Conservation (phyloP, 2,797 vertebrate species). For the Notolabrus celidotus region DNA sequence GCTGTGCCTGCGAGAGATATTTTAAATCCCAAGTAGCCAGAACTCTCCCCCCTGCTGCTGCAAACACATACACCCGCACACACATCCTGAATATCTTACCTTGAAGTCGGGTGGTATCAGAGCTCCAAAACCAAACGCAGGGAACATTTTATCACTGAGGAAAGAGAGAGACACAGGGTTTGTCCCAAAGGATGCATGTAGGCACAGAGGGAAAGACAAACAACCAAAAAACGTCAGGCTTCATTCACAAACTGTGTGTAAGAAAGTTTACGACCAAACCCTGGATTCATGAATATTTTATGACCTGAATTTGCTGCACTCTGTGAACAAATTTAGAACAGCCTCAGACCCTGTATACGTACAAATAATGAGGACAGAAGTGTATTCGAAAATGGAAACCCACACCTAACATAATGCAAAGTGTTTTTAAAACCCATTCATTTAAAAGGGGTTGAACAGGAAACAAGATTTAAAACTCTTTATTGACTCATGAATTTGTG, state of each 20-base stretch:
- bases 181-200: background rate
- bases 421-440: background rate
- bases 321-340: background rate
- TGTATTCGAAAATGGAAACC: background rate
- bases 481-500: slow-evolving; percentile 5
- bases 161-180: slow-evolving; percentile 17
- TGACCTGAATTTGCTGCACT: background rate
- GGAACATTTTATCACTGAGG: slow-evolving; percentile 99
- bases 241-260: background rate
- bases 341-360: background rate
- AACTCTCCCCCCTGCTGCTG: slow-evolving; percentile 18
- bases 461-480: slow-evolving; percentile 1
- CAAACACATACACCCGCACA: slow-evolving; percentile 15
- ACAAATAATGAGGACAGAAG: background rate
- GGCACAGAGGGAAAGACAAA: slow-evolving; percentile 19
- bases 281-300: background rate
- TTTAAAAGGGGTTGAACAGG: background rate
- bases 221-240: slow-evolving; percentile 21
- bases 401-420: background rate
- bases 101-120: slow-evolving; percentile 99
- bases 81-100: slow-evolving; percentile 80
- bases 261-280: background rate
- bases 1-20: slow-evolving; percentile 36
- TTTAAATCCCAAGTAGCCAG: slow-evolving; percentile 41
- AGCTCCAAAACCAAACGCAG: slow-evolving; percentile 97